A percentile compares a stretch with the other conserved stretches of the same genome.
Evolutionary conservation across 1,140 invertebrate species (phyloP).

Genomic region (Brachionus rubens): DNA sequence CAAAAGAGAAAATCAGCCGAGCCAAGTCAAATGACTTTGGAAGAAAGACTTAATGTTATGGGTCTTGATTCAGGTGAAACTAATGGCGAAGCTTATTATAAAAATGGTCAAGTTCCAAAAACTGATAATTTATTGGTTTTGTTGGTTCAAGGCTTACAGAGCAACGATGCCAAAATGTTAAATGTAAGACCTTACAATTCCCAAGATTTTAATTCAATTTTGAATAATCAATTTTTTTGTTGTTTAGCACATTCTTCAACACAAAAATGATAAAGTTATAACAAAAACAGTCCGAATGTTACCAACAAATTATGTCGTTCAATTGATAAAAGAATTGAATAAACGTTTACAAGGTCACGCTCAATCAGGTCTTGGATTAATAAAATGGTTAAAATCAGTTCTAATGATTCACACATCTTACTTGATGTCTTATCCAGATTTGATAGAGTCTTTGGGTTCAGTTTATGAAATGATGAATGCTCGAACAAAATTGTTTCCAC

Average conservation of each 20-base stretch:
- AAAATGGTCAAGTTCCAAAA: conserved; percentile 50
- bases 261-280: conserved; percentile 51
- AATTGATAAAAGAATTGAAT: conserved; percentile 53
- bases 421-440: conserved; percentile 57
- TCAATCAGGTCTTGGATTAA: conserved; percentile 49
- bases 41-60: conserved; percentile 55
- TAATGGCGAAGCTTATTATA: conserved; percentile 47
- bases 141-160: conserved; percentile 56
- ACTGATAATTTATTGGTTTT: conserved; percentile 54
- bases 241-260: conserved; percentile 53
- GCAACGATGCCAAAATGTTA: conserved; percentile 54
- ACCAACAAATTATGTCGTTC: conserved; percentile 52
- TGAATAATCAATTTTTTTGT: background rate
- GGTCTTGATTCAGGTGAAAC: conserved; percentile 48
- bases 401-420: conserved; percentile 56
- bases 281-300: conserved; percentile 53
- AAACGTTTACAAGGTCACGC: conserved; percentile 53
- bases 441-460: conserved; percentile 53
- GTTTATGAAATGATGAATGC: conserved; percentile 57
- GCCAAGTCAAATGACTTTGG: conserved; percentile 52
- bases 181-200: conserved; percentile 52
- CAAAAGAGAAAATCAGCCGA: conserved; percentile 13
- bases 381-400: conserved; percentile 54
- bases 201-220: background rate
- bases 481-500: conserved; percentile 51